Evolutionary conservation across 2,797 vertebrate genomes (phyloP).

Genomic region (Phoxinus dragarum): DNA sequence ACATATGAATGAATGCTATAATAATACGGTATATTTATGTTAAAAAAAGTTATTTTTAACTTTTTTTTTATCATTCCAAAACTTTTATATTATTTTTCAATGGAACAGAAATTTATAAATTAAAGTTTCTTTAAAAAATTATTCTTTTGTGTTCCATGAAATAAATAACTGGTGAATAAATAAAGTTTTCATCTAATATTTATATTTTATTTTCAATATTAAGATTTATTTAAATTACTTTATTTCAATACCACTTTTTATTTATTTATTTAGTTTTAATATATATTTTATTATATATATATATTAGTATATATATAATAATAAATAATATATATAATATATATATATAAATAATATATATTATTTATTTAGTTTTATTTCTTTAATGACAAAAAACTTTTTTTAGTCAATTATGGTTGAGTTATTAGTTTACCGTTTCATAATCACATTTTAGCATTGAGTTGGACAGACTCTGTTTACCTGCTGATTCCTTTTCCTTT

Average conservation of each 20-base stretch:
- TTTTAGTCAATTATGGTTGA: not conserved
- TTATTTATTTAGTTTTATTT: too few relatives aligned
- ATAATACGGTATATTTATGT: too few relatives aligned
- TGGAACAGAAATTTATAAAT: not conserved
- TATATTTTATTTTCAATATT: not conserved
- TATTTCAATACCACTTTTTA: not conserved
- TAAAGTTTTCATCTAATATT: not conserved
- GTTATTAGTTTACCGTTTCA: not conserved
- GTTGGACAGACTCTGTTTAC: constrained; percentile 10
- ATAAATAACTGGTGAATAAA: not conserved
- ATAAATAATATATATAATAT: too few relatives aligned
- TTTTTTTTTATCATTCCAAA: not conserved
- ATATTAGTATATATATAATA: too few relatives aligned
- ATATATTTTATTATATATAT: too few relatives aligned
- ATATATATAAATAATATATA: too few relatives aligned
- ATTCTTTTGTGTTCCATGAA: not conserved
- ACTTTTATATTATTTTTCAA: not conserved
- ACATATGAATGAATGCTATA: too few relatives aligned
- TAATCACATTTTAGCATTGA: not conserved
- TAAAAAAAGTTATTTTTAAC: too few relatives aligned
- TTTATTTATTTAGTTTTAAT: not conserved
- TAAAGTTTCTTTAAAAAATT: not conserved
- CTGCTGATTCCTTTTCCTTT: constrained; percentile 43
- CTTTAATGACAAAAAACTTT: not conserved
- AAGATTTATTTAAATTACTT: not conserved